Conservation (phyloP, 2,888 invertebrate species). For the Pristionchus maxplancki region DNA sequence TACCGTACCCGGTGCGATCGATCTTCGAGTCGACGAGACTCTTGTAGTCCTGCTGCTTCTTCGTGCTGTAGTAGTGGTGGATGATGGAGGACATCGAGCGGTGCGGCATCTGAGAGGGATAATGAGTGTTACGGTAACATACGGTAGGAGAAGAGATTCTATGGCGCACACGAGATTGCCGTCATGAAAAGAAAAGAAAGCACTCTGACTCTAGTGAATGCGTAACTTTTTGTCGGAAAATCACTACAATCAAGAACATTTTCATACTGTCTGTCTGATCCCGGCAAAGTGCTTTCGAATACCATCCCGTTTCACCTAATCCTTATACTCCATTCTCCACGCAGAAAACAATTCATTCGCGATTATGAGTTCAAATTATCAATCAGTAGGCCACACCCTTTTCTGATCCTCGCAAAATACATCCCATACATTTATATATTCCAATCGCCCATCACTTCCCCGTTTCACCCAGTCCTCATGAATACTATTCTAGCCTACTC, state of each 20-base stretch:
- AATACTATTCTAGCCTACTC: not conserved
- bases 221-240: too few relatives aligned
- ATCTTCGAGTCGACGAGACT: conserved; percentile 35
- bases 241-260: too few relatives aligned
- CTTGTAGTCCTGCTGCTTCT: conserved; percentile 58
- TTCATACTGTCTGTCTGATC: conserved; percentile 56
- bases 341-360: not conserved
- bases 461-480: not conserved
- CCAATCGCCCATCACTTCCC: not conserved
- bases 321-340: not conserved
- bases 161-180: too few relatives aligned
- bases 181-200: not conserved
- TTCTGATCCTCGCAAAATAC: conserved; percentile 55
- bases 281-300: conserved; percentile 53
- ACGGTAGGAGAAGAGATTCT: too few relatives aligned
- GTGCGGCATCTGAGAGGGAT: conserved; percentile 60
- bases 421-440: conserved; percentile 54
- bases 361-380: not conserved
- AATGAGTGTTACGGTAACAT: not conserved
- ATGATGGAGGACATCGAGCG: conserved; percentile 61
- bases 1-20: conserved; percentile 20
- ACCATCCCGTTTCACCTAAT: not conserved
- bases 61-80: conserved; percentile 62
- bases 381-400: conserved; percentile 39
- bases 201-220: too few relatives aligned